phyloP scores from a whole-genome alignment of 2,113 vertebrate genomes.

The Piprites chloris region DNA sequence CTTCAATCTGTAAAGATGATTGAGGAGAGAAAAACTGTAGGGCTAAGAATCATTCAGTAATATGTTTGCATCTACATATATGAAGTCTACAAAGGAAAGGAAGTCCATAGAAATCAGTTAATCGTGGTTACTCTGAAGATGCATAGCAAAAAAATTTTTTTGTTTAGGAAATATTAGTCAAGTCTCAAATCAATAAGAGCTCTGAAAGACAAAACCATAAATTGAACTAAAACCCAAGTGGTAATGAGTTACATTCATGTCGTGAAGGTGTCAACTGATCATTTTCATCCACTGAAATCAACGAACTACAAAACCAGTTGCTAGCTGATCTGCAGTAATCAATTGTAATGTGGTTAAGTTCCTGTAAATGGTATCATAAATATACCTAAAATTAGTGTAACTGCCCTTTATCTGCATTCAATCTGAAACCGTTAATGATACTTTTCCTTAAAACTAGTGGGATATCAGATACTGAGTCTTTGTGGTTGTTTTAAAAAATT shows the following conservation, averaged over 20 bases:
- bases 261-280: not conserved
- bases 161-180: not conserved
- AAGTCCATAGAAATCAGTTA: not conserved
- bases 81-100: not conserved
- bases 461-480: not conserved
- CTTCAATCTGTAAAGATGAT: not conserved
- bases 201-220: not conserved
- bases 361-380: not conserved
- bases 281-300: not conserved
- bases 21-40: not conserved
- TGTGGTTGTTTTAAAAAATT: not conserved
- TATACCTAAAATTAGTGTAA: not conserved
- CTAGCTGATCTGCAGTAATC: not conserved
- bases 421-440: not conserved
- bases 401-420: not conserved
- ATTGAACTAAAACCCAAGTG: not conserved
- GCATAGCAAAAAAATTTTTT: not conserved
- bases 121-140: not conserved
- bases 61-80: not conserved
- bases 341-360: not conserved
- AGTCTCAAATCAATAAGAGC: not conserved
- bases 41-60: not conserved
- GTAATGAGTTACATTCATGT: not conserved
- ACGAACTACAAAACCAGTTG: not conserved
- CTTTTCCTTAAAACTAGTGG: not conserved